Conservation (phyloP, 2,113 vertebrate genomes). For the Antigone vipio region DNA sequence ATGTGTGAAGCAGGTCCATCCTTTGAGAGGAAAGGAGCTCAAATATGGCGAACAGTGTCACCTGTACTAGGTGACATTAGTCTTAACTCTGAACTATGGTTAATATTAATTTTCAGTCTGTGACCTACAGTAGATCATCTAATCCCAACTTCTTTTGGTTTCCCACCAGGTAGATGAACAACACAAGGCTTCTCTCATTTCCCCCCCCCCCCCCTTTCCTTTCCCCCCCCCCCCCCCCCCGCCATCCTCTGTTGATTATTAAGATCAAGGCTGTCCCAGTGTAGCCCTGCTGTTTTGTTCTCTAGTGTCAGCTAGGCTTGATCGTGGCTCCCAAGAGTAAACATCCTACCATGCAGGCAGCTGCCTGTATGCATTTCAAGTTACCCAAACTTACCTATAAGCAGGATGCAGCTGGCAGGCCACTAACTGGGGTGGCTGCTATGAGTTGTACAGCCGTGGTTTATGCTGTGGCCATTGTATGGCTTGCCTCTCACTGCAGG, state of each 20-base stretch:
- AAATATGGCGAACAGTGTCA: accelerated
- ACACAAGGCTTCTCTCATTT: background rate
- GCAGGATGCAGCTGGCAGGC: background rate
- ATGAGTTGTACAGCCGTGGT: background rate
- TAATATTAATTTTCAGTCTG: background rate
- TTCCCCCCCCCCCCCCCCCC: background rate
- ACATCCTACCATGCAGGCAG: background rate
- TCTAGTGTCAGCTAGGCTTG: background rate
- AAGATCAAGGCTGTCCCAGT: background rate
- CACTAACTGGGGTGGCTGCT: accelerated
- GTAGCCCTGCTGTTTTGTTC: background rate
- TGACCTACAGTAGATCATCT: background rate
- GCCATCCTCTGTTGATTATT: background rate
- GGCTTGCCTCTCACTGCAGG: background rate
- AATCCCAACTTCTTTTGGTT: background rate
- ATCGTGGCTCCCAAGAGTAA: background rate
- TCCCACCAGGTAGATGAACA: background rate
- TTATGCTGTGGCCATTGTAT: accelerated
- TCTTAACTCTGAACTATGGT: background rate
- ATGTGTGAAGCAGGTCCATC: background rate
- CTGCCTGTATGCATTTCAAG: background rate
- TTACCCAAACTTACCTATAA: accelerated
- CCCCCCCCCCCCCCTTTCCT: background rate
- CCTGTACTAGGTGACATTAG: background rate
- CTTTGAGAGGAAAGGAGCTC: background rate